These are phyloP conservation scores for Anthrax anthrax DNA, from an alignment of 2,888 invertebrate genomes.

Conservation along the genomic window DNA sequence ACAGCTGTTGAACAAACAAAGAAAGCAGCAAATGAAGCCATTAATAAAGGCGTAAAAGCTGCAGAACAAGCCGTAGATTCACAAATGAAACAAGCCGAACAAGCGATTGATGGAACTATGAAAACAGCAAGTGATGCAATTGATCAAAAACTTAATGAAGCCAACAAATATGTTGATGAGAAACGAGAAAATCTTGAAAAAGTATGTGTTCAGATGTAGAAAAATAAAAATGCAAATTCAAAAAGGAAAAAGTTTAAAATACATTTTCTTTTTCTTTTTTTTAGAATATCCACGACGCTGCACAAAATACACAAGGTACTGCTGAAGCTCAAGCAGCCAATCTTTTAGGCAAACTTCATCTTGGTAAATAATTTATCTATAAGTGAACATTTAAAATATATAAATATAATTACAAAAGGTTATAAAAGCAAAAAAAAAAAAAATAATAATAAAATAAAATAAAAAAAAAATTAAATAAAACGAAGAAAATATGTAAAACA, in stretches of 20 bases:
- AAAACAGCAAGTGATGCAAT: slow-evolving; percentile 42
- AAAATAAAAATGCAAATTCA: neutral
- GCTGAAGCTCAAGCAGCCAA: slow-evolving; percentile 27
- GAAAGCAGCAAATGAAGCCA: slow-evolving; percentile 35
- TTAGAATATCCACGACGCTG: slow-evolving; percentile 25
- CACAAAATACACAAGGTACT: slow-evolving; percentile 25
- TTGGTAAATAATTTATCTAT: slow-evolving; percentile 16
- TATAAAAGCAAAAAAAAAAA: neutral
- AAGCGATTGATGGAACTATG: slow-evolving; percentile 41
- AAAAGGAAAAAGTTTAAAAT: too few species aligned
- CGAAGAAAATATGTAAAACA: neutral
- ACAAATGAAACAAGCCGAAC: slow-evolving; percentile 37
- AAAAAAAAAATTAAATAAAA: neutral
- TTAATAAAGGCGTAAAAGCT: slow-evolving; percentile 37
- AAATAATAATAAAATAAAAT: too few species aligned
- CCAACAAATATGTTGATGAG: slow-evolving; percentile 46
- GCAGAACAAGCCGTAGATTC: slow-evolving; percentile 35
- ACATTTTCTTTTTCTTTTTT: slow-evolving; percentile 5
- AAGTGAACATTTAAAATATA: too few species aligned
- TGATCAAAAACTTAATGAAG: slow-evolving; percentile 47
- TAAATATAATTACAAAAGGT: neutral
- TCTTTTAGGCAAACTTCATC: slow-evolving; percentile 30
- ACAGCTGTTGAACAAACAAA: slow-evolving; percentile 36
- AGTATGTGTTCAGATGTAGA: slow-evolving; percentile 11
- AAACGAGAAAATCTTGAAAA: slow-evolving; percentile 38